These are phyloP conservation scores for Pygoscelis antarcticus DNA, from an alignment of 2,113 vertebrate genomes.

Conservation along the genomic window DNA sequence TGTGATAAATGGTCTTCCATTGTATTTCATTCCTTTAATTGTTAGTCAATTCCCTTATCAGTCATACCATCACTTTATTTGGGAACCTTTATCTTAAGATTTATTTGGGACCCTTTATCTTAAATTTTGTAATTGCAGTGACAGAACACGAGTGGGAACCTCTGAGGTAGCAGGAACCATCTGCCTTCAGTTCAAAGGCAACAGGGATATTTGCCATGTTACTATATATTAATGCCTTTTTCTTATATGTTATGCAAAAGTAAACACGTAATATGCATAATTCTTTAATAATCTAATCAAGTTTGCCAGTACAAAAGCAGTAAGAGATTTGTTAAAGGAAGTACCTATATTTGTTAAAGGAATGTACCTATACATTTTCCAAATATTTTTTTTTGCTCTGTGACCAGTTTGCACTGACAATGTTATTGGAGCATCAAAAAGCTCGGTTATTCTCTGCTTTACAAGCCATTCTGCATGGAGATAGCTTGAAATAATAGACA, in stretches of 20 bases:
- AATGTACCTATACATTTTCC: neutral
- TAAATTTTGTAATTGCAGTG: neutral
- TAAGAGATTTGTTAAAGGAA: neutral
- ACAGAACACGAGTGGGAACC: neutral
- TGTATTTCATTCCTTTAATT: neutral
- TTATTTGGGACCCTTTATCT: neutral
- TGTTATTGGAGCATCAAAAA: neutral
- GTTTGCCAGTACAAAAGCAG: neutral
- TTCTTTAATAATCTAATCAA: neutral
- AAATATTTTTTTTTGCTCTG: neutral
- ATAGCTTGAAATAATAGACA: neutral
- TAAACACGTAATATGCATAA: neutral
- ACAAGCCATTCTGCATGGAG: neutral
- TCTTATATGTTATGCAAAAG: neutral
- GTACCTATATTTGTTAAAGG: neutral
- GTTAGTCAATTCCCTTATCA: neutral
- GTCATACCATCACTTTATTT: neutral
- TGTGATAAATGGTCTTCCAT: neutral
- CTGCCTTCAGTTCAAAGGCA: neutral
- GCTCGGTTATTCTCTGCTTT: neutral
- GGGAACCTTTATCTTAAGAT: neutral
- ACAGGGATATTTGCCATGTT: neutral
- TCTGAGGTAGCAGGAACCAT: neutral
- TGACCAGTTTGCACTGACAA: neutral
- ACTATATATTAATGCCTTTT: neutral